Evolutionary conservation across 2,888 invertebrate genomes (phyloP).

Genomic region (Petrolisthes manimaculis): DNA sequence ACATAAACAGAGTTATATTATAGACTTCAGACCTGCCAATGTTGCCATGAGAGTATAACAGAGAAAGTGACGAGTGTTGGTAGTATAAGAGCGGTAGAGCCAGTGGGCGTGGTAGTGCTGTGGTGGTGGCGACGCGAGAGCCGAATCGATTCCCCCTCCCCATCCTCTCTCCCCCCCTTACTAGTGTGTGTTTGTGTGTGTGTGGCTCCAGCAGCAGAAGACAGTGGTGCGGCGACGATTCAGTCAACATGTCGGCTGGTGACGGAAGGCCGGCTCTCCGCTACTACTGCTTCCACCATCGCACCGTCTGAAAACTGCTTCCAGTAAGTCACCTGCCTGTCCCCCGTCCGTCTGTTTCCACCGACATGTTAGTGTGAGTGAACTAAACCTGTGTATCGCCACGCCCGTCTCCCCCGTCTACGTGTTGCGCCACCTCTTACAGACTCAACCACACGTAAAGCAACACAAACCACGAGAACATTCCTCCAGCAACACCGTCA

Average conservation of each 20-base stretch:
- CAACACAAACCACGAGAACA: neutral
- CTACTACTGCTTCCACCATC: neutral
- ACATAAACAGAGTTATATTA: too few species aligned
- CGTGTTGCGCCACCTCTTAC: slow-evolving; percentile 21
- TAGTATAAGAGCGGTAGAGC: neutral
- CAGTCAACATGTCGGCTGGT: slow-evolving; percentile 58
- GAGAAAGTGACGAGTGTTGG: slow-evolving; percentile 14
- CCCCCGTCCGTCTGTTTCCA: slow-evolving; percentile 4
- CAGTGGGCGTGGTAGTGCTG: slow-evolving; percentile 50
- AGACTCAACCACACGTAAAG: slow-evolving; percentile 13
- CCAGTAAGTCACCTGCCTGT: slow-evolving; percentile 20
- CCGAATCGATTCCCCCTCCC: slow-evolving; percentile 45
- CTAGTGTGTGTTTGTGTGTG: neutral
- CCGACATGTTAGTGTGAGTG: neutral
- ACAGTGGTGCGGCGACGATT: slow-evolving; percentile 40
- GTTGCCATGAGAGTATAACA: neutral
- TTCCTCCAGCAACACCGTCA: neutral
- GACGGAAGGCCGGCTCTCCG: slow-evolving; percentile 44
- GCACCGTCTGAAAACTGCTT: slow-evolving; percentile 20
- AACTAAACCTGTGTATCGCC: neutral
- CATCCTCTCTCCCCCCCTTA: neutral
- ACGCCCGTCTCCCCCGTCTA: slow-evolving; percentile 4
- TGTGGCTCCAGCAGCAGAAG: slow-evolving; percentile 40
- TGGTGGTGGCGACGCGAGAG: slow-evolving; percentile 47
- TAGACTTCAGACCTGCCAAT: too few species aligned